phyloP scores from a whole-genome alignment of 2,113 vertebrate genomes.

The Percina caprodes region DNA sequence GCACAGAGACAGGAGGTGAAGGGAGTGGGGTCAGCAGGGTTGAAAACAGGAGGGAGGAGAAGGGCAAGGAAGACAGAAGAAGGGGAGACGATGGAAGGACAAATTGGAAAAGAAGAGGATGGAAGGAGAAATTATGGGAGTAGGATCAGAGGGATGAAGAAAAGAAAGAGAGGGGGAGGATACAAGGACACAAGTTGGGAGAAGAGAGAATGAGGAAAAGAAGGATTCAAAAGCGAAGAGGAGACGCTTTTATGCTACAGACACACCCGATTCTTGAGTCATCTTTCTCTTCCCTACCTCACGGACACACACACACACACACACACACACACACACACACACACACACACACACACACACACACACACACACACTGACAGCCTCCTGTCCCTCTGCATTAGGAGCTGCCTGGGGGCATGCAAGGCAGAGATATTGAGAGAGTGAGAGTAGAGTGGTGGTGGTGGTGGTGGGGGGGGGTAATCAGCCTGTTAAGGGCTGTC shows the following conservation, averaged over 20 bases:
- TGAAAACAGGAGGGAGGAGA: slow-evolving; percentile 4
- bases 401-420: slow-evolving; percentile 75
- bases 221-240: slow-evolving; percentile 16
- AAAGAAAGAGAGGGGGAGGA: background rate
- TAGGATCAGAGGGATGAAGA: background rate
- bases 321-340: slow-evolving; percentile 20
- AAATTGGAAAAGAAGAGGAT: background rate
- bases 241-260: slow-evolving; percentile 61
- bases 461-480: slow-evolving; percentile 54
- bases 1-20: background rate
- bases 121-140: background rate
- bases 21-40: background rate
- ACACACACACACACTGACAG: slow-evolving; percentile 44
- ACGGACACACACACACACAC: slow-evolving; percentile 15
- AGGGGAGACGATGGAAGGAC: background rate
- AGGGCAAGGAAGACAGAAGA: slow-evolving; percentile 2
- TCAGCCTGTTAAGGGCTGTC: slow-evolving; percentile 77
- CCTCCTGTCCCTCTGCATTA: slow-evolving; percentile 80
- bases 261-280: slow-evolving; percentile 60
- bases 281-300: slow-evolving; percentile 11
- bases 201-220: background rate
- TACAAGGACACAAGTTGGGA: background rate
- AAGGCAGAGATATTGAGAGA: slow-evolving; percentile 65
- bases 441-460: slow-evolving; percentile 47
- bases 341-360: slow-evolving; percentile 34